Percentiles rank a stretch among this genome's conserved stretches.
Evolutionary conservation across 2,113 vertebrate genomes (phyloP).

Genomic region (Varanus salvator): DNA sequence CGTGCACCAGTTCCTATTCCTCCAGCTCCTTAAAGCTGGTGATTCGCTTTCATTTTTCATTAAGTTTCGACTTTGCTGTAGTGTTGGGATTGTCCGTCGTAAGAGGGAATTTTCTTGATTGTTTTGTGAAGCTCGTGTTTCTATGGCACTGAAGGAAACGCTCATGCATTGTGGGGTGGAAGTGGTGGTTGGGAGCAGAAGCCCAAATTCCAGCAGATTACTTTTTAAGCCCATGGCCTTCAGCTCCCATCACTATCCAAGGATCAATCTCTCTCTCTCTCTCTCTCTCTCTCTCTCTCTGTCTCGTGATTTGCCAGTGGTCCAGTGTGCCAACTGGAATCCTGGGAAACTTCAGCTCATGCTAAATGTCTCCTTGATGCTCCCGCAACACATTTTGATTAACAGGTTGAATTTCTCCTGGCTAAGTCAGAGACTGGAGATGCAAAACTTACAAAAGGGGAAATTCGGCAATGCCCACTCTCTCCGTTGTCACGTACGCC

Average conservation of each 20-base stretch:
- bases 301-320: too few relatives aligned
- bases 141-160: background rate
- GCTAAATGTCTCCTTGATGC: too few relatives aligned
- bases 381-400: too few relatives aligned
- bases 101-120: background rate
- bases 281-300: too few relatives aligned
- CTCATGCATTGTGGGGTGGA: background rate
- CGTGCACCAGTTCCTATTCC: constrained; percentile 10
- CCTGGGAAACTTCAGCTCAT: too few relatives aligned
- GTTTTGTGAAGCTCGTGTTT: constrained; percentile 24
- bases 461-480: background rate
- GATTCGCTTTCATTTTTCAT: constrained; percentile 47
- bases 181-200: too few relatives aligned
- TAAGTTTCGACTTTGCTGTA: constrained; percentile 42
- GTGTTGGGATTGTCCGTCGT: background rate
- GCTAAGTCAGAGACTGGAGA: too few relatives aligned
- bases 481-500: background rate
- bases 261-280: too few relatives aligned
- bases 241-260: too few relatives aligned
- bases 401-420: too few relatives aligned
- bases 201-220: background rate
- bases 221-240: background rate
- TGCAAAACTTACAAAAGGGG: too few relatives aligned
- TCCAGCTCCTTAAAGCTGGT: constrained; percentile 13
- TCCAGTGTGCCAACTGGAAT: too few relatives aligned